Evolutionary conservation across 2,113 vertebrate species (phyloP).

Genomic region (Physeter macrocephalus): DNA sequence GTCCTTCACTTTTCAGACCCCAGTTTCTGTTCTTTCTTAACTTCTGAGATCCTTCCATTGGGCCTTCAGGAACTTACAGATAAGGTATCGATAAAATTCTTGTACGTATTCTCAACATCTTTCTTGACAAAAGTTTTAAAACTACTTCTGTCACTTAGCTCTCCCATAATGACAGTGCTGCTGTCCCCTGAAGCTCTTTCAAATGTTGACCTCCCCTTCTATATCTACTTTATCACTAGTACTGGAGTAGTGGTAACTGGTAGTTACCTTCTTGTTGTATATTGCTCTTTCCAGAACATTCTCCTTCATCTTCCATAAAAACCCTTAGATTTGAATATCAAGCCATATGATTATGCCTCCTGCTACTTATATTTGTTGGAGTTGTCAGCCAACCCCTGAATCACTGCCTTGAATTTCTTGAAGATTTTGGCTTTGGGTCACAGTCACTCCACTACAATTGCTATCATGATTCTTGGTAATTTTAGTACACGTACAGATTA

Average conservation of each 20-base stretch:
- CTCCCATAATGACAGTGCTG: background rate
- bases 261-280: background rate
- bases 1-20: background rate
- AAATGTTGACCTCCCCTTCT: background rate
- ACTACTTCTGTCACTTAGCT: background rate
- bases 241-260: background rate
- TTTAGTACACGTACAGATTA: background rate
- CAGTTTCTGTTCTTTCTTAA: background rate
- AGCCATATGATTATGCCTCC: background rate
- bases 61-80: background rate
- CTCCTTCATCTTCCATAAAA: background rate
- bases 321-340: background rate
- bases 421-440: background rate
- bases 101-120: background rate
- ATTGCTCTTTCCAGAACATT: background rate
- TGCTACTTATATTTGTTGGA: background rate
- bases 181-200: background rate
- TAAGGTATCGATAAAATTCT: background rate
- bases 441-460: background rate
- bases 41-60: background rate
- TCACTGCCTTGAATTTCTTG: background rate
- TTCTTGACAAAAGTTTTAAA: background rate
- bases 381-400: background rate
- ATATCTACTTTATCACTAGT: background rate
- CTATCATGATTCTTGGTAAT: background rate